Evolutionary conservation across 2,797 vertebrate species (phyloP).

Genomic region (Clarias pachynema): DNA sequence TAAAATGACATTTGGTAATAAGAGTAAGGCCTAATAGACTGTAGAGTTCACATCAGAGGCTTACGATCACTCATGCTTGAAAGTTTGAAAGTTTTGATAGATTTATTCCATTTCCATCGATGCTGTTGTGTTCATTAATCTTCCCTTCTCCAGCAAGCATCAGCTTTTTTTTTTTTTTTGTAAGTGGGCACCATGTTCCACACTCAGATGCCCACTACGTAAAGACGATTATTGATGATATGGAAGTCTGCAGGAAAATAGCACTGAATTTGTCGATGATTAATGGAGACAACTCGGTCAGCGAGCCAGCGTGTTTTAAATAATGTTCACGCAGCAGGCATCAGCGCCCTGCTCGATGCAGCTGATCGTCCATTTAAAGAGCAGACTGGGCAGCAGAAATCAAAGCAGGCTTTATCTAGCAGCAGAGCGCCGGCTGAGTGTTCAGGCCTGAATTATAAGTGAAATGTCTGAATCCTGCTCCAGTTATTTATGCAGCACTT

Average conservation of each 20-base stretch:
- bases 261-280: constrained; percentile 39
- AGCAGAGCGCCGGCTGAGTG: neutral
- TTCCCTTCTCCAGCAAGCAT: constrained; percentile 45
- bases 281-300: constrained; percentile 49
- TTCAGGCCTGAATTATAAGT: constrained; percentile 25
- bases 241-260: constrained; percentile 29
- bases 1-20: constrained; percentile 16
- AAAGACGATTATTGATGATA: constrained; percentile 37
- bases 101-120: constrained; percentile 35
- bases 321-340: constrained; percentile 42
- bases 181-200: constrained; percentile 41
- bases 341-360: constrained; percentile 18
- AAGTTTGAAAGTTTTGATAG: constrained; percentile 39
- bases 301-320: constrained; percentile 48
- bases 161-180: constrained; percentile 28
- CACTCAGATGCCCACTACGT: constrained; percentile 42
- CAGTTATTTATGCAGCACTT: neutral
- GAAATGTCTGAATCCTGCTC: constrained; percentile 15
- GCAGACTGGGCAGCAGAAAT: constrained; percentile 19
- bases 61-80: constrained; percentile 27
- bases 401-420: constrained; percentile 44
- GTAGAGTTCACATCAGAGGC: constrained; percentile 4
- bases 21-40: constrained; percentile 10
- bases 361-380: constrained; percentile 22
- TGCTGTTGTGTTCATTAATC: constrained; percentile 50